A percentile compares a stretch with the other conserved stretches of the same genome.
Conservation (phyloP, 2,797 vertebrate species). For the Pagetopsis macropterus region DNA sequence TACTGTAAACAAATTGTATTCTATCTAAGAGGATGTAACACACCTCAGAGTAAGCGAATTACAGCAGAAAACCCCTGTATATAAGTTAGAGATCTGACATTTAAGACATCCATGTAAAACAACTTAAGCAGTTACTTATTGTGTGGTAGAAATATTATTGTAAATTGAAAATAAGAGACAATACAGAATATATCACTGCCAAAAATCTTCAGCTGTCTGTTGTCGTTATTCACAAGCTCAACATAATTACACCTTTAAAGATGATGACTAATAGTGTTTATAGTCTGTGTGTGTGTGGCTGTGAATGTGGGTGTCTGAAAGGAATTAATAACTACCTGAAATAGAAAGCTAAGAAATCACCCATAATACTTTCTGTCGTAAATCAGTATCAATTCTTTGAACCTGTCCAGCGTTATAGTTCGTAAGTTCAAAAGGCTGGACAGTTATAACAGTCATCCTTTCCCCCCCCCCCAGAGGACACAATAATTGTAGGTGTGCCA, state of each 20-base stretch:
- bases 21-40: slow-evolving; percentile 7
- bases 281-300: background rate
- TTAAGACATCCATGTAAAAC: slow-evolving; percentile 22
- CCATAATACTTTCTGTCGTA: background rate
- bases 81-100: slow-evolving; percentile 41
- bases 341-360: background rate
- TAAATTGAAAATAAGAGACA: slow-evolving; percentile 51
- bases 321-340: background rate
- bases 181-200: slow-evolving; percentile 46
- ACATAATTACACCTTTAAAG: slow-evolving; percentile 21
- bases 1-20: slow-evolving; percentile 68
- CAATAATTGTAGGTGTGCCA: background rate
- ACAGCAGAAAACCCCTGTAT: slow-evolving; percentile 52
- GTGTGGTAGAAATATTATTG: slow-evolving; percentile 47
- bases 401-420: background rate
- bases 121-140: slow-evolving; percentile 30
- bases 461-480: background rate
- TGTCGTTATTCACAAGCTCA: slow-evolving; percentile 1
- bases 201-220: slow-evolving; percentile 29
- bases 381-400: background rate
- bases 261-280: background rate
- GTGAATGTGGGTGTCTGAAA: background rate
- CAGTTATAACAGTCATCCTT: background rate
- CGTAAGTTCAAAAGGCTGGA: too few species aligned
- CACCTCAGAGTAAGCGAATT: slow-evolving; percentile 9